Evolutionary conservation across 2,113 vertebrate species (phyloP).

Genomic region (Sorex fumeus): DNA sequence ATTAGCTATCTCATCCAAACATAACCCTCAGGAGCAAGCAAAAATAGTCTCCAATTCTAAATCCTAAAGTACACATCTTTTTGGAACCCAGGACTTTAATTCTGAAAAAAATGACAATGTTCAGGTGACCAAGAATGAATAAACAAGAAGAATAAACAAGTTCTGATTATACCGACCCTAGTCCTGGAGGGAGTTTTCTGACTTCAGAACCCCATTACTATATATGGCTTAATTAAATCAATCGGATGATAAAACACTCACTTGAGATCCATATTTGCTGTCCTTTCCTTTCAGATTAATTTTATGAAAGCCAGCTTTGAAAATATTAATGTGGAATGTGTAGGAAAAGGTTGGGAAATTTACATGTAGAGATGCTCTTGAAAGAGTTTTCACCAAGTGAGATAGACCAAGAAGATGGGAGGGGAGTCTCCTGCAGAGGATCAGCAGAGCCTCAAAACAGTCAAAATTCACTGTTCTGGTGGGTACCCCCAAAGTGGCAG

Average conservation of each 20-base stretch:
- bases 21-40: conserved; percentile 28
- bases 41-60: conserved; percentile 33
- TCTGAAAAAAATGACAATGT: conserved; percentile 23
- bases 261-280: background rate
- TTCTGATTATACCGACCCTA: background rate
- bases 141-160: background rate
- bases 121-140: background rate
- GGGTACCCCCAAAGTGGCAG: fast-evolving
- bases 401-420: background rate
- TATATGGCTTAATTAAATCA: background rate
- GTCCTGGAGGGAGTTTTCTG: background rate
- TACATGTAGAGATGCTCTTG: background rate
- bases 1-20: conserved; percentile 68
- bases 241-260: background rate
- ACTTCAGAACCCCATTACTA: no score
- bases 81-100: conserved; percentile 33
- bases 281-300: conserved; percentile 8
- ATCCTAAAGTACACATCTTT: background rate
- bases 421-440: background rate
- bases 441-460: background rate
- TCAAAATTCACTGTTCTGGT: fast-evolving
- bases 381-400: background rate
- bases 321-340: background rate
- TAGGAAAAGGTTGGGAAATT: background rate
- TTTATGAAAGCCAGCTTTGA: conserved; percentile 25